These are phyloP conservation scores for Periophthalmus modestus DNA, from an alignment of 2,113 vertebrate species.

Conservation along the genomic window DNA sequence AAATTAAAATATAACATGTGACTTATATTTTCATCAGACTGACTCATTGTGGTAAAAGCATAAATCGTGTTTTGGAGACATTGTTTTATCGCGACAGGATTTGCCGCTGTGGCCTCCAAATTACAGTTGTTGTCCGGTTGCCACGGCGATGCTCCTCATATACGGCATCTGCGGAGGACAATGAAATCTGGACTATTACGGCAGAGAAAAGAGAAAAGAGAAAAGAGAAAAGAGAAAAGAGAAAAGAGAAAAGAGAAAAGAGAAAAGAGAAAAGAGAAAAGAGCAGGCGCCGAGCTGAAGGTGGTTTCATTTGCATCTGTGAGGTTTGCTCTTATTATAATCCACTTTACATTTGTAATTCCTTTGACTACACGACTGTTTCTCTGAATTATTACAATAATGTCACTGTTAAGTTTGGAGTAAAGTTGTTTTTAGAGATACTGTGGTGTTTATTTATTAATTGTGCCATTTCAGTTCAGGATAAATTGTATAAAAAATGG, in stretches of 20 bases:
- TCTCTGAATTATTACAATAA: slow-evolving; percentile 18
- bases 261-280: no score
- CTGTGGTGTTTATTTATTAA: not conserved
- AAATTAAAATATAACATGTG: not conserved
- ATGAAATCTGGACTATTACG: slow-evolving; percentile 62
- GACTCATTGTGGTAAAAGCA: not conserved
- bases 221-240: no score
- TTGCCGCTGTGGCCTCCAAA: slow-evolving; percentile 40
- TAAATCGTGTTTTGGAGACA: no score
- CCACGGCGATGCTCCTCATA: slow-evolving; percentile 72
- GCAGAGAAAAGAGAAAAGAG: no score
- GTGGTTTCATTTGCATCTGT: slow-evolving; percentile 63
- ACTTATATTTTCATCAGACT: not conserved
- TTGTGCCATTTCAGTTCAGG: not conserved
- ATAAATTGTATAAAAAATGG: not conserved
- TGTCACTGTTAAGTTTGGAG: slow-evolving; percentile 13
- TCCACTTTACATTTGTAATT: slow-evolving; percentile 54
- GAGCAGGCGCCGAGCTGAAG: slow-evolving; percentile 39
- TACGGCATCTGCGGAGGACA: slow-evolving; percentile 57
- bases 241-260: no score
- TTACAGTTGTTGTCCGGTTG: slow-evolving; percentile 63
- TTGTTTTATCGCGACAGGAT: slow-evolving; percentile 13
- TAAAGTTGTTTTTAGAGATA: not conserved
- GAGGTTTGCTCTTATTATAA: slow-evolving; percentile 40
- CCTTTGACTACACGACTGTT: slow-evolving; percentile 22